phyloP scores from a whole-genome alignment of 2,888 invertebrate species.

The Drosophila colorata region DNA sequence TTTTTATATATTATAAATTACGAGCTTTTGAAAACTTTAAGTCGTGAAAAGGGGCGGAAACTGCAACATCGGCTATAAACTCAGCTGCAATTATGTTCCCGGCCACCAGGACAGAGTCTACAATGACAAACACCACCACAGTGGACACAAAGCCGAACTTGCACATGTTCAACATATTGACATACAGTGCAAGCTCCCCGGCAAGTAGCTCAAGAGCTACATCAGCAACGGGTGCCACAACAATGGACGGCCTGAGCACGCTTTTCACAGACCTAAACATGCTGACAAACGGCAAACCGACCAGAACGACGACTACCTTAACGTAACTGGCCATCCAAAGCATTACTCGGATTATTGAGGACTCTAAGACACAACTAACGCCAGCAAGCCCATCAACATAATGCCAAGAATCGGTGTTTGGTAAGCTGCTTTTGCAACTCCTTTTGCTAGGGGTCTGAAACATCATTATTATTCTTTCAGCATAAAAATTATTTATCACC shows the following conservation, averaged over 20 bases:
- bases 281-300: background rate
- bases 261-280: background rate
- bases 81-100: background rate
- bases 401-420: background rate
- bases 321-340: constrained; percentile 2
- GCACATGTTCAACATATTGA: background rate
- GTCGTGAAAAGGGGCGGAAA: background rate
- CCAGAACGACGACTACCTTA: background rate
- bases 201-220: background rate
- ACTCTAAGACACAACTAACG: too few species aligned
- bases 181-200: background rate
- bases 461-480: too few species aligned
- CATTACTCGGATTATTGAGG: too few species aligned
- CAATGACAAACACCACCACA: background rate
- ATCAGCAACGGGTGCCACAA: background rate
- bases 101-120: background rate
- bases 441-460: too few species aligned
- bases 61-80: background rate
- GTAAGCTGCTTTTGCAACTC: background rate
- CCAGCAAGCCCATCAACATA: background rate
- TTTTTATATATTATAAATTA: background rate
- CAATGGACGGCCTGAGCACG: background rate
- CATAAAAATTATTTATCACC: too few species aligned
- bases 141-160: background rate
- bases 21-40: background rate